Percentiles rank a stretch among this genome's conserved stretches.
Evolutionary conservation across 1,140 invertebrate genomes (phyloP).

Genomic region (Cotesia vestalis): DNA sequence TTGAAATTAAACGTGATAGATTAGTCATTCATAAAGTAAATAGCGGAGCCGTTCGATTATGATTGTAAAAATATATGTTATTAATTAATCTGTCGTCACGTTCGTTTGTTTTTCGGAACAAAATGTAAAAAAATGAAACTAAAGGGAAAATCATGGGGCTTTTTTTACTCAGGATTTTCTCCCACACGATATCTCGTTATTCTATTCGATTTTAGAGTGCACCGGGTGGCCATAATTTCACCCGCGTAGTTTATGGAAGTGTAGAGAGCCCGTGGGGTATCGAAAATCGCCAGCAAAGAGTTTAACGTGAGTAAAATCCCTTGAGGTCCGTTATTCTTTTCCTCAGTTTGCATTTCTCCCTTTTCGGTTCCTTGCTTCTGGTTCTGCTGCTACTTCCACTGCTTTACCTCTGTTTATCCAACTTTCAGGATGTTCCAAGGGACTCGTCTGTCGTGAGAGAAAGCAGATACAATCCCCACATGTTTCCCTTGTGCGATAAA

Average conservation of each 20-base stretch:
- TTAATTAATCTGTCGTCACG: constrained; percentile 11
- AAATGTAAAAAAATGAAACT: not conserved
- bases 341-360: too few relatives aligned
- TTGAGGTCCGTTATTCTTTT: constrained; percentile 11
- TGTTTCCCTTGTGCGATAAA: constrained; percentile 20
- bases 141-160: not conserved
- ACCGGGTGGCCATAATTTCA: constrained; percentile 35
- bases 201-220: constrained; percentile 30
- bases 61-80: not conserved
- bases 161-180: not conserved
- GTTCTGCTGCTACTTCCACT: not conserved
- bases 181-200: constrained; percentile 20
- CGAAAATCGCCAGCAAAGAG: constrained; percentile 30
- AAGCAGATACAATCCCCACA: constrained; percentile 28
- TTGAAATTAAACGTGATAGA: not conserved
- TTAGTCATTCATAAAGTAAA: not conserved
- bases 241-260: constrained; percentile 19
- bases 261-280: constrained; percentile 11
- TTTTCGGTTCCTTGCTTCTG: not conserved
- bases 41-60: not conserved
- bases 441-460: constrained; percentile 28
- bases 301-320: constrained; percentile 24
- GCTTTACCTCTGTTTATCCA: not conserved
- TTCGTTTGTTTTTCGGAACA: not conserved
- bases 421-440: constrained; percentile 10